Base-by-base conservation (phyloP, 1,140 invertebrate genomes). In the Marisa cornuarietis region DNA sequence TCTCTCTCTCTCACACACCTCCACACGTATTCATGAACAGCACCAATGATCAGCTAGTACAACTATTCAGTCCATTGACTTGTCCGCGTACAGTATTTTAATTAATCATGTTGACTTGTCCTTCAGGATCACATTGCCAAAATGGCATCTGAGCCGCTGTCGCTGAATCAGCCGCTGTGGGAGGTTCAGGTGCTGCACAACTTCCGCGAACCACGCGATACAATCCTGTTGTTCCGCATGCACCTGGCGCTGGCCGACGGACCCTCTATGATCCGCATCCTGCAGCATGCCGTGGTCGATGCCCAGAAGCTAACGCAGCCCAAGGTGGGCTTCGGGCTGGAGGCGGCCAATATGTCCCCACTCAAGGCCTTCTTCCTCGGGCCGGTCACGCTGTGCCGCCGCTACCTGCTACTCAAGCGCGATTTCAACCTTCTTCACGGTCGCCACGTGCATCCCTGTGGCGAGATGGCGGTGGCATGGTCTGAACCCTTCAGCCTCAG, bases 161-260 rank as follows among this genome's bases (percentile, higher is more conserved):
- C 90, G 0, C 71, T 84, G 20, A 87, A 91, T 14, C 89, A 91
- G 76, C 92, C 93, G 0, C 87, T 93, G 5, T 94, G 93, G 93
- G 93, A 94, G 83, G 88, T 94, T 13, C 92, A 92, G 62, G 89
- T 93, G 6, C 81, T 93, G 20, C 84, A 88, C n/a, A 89, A 91
- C 74, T 91, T 89, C 81, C 92, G 91, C 10, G 84, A 87, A 22
- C 86, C 89, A 14, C 83, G 88, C 72, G 92, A 93, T 78, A 92
- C 92, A 0, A 88, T 93, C 3, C 88, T 93, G 9, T 85, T 94
- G 26, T 85, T 94, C 18, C 86, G 93, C 2, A 89, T 93, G 16
- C 93, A 94, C 86, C 93, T 93, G 49, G 91, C 92, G 79, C 81
- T 94, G n/a, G 91, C 92, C 4, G 93, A 94, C 86, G 93, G 93